These are phyloP conservation scores for Tachina fera DNA, from an alignment of 2,888 invertebrate species.

Conservation along the genomic window DNA sequence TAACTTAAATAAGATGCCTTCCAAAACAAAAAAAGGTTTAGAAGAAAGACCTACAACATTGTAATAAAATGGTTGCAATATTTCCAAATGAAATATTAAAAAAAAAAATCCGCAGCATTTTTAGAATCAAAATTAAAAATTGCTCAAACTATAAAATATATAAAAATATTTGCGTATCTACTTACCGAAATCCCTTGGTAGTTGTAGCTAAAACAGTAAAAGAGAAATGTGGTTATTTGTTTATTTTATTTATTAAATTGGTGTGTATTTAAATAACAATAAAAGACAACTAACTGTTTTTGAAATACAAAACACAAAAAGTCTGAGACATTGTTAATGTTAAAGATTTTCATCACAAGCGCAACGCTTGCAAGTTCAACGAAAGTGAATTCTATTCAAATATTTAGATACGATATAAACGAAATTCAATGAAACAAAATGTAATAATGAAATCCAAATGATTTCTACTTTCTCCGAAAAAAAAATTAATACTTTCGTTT, in stretches of 20 bases:
- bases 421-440: conserved; percentile 12
- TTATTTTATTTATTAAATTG: neutral
- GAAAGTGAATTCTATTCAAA: conserved; percentile 58
- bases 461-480: conserved; percentile 62
- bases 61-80: too few species aligned
- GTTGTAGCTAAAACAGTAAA: conserved; percentile 16
- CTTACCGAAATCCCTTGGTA: neutral
- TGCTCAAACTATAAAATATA: too few species aligned
- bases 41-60: too few species aligned
- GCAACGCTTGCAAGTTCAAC: conserved; percentile 57
- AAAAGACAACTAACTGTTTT: neutral
- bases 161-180: neutral
- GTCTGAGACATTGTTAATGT: neutral
- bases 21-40: too few species aligned
- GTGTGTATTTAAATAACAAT: conserved; percentile 12
- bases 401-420: neutral
- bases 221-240: neutral
- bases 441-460: conserved; percentile 51
- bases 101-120: too few species aligned
- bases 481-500: conserved; percentile 56
- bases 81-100: too few species aligned
- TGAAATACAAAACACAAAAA: conserved; percentile 12
- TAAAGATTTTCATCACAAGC: neutral
- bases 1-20: too few species aligned
- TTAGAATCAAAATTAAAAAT: too few species aligned